A percentile compares a stretch with the other conserved stretches of the same genome.
Conservation (phyloP, 2,888 invertebrate species). For the Dorcus parallelipipedus region DNA sequence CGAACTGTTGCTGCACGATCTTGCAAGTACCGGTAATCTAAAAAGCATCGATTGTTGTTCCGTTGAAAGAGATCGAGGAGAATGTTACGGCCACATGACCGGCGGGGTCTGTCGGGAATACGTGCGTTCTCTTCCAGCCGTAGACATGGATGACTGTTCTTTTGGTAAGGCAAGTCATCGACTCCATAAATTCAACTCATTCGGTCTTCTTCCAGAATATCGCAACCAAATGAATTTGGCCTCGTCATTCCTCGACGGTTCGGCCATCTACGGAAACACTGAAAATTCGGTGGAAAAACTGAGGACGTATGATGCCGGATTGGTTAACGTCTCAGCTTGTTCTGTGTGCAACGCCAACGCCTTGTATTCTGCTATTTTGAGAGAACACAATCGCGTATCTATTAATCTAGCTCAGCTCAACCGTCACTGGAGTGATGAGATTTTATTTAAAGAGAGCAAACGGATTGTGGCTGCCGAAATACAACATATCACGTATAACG, state of each 20-base stretch:
- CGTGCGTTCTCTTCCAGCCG: conserved; percentile 66
- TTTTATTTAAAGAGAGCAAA: conserved; percentile 71
- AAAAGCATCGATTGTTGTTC: conserved; percentile 51
- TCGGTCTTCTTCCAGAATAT: conserved; percentile 51
- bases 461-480: conserved; percentile 74
- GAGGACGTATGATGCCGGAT: conserved; percentile 68
- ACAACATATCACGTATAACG: conserved; percentile 81
- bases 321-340: conserved; percentile 66
- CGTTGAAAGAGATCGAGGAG: conserved; percentile 46
- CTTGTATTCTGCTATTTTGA: conserved; percentile 67
- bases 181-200: not conserved
- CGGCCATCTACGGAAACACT: conserved; percentile 76
- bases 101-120: conserved; percentile 61
- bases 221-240: conserved; percentile 85
- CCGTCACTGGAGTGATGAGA: conserved; percentile 76
- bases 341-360: conserved; percentile 66
- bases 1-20: conserved; percentile 69
- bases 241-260: conserved; percentile 79
- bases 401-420: conserved; percentile 67
- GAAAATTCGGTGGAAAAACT: conserved; percentile 67
- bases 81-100: conserved; percentile 54
- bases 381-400: conserved; percentile 79
- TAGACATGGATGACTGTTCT: conserved; percentile 59
- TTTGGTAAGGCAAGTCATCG: conserved; percentile 51
- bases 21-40: conserved; percentile 64